These are phyloP conservation scores for Euphydryas editha DNA, from an alignment of 2,888 invertebrate species.

Conservation along the genomic window DNA sequence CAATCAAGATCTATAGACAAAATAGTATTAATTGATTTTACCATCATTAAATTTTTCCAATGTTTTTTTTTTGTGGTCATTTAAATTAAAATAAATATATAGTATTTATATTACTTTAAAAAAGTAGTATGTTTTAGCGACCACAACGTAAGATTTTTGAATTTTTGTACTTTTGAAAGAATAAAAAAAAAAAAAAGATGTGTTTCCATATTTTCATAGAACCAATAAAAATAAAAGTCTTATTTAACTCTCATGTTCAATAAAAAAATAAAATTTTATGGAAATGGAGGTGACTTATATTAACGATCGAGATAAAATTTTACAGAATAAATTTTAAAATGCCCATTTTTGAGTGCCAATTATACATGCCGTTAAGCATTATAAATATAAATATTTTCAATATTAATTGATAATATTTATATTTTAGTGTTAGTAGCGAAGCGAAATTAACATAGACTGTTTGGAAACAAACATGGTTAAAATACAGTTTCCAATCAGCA, in stretches of 20 bases:
- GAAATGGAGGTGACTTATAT: slow-evolving; percentile 76
- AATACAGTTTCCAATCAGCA: slow-evolving; percentile 7
- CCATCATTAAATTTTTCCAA: too few species aligned
- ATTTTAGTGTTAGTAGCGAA: slow-evolving; percentile 66
- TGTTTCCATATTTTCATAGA: too few species aligned
- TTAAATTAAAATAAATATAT: too few species aligned
- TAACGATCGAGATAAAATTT: slow-evolving; percentile 37
- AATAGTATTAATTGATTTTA: too few species aligned
- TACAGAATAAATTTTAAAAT: slow-evolving; percentile 55
- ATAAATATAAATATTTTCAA: slow-evolving; percentile 60
- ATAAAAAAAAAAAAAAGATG: too few species aligned
- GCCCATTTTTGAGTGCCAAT: slow-evolving; percentile 74
- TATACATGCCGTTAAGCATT: slow-evolving; percentile 56
- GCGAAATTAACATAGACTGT: slow-evolving; percentile 32
- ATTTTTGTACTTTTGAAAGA: too few species aligned
- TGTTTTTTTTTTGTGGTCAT: too few species aligned
- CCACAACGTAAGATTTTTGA: too few species aligned
- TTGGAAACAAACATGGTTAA: slow-evolving; percentile 10
- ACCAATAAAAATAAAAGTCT: neutral
- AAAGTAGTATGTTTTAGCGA: too few species aligned
- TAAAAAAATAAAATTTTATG: slow-evolving; percentile 51
- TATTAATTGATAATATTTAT: slow-evolving; percentile 58
- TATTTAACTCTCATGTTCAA: slow-evolving; percentile 13
- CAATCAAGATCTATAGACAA: too few species aligned
- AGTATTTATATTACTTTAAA: too few species aligned